Conservation (phyloP, 2,797 vertebrate species). For the Cossypha heuglini region DNA sequence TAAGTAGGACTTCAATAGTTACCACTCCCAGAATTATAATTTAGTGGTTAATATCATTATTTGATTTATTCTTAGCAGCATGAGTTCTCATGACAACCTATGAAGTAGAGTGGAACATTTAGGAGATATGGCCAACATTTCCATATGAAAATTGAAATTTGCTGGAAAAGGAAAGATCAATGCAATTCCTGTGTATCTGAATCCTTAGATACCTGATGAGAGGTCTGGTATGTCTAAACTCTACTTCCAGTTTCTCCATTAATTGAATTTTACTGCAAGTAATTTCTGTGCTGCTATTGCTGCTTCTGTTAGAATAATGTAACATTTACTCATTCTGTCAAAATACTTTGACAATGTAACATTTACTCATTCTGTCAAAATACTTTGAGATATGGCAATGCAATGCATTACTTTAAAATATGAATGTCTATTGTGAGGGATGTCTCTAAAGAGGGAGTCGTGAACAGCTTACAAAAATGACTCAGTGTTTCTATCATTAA, state of each 20-base stretch:
- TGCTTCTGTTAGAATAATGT: background rate
- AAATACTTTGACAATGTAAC: background rate
- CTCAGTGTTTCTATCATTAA: background rate
- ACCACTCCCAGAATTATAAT: background rate
- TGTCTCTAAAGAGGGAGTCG: background rate
- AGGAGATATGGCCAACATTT: background rate
- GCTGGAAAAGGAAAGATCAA: background rate
- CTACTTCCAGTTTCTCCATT: background rate
- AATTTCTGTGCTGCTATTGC: background rate
- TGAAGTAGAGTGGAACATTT: background rate
- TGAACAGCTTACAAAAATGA: background rate
- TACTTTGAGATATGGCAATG: background rate
- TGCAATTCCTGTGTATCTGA: background rate
- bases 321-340: background rate
- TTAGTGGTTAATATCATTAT: background rate
- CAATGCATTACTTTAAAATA: background rate
- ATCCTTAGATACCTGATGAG: background rate
- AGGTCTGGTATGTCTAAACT: background rate
- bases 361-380: background rate
- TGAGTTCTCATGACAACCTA: background rate
- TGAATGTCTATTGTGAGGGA: background rate
- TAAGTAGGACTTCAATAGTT: background rate
- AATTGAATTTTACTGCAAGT: background rate
- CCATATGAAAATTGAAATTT: background rate
- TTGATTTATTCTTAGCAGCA: background rate